Evolutionary conservation across 2,113 vertebrate genomes (phyloP), one percentile per base, ranked within the genome.

Genomic region (Pyrgilauda ruficollis): DNA sequence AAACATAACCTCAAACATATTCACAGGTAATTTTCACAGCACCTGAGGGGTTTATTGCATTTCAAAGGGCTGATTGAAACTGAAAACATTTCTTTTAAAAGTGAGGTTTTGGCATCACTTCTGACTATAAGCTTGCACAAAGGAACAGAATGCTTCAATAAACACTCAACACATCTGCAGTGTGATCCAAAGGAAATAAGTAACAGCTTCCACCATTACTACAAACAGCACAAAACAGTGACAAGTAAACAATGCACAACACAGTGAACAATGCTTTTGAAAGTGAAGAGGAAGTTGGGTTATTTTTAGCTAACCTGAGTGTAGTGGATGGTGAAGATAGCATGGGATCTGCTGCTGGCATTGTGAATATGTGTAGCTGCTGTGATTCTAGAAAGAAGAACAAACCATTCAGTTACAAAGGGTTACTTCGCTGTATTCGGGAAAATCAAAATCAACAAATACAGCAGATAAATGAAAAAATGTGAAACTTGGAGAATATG

Each of bases 261-360:
- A 75, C 37, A 61, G 4, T 44, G 49, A 95, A 78, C 69, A 95
- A 72, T 55, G 66, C 19, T 78, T 81, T 50, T 75, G 26, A 70
- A 63, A 58, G 6, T 31, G 19, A n/a, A 91, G 73, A 92, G 83
- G 80, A 95, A 96, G 55, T 27, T 46, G 37, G 16, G 44, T 83
- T 91, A 92, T 91, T 95, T 88, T 62, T 87, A 72, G 91, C 96
- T 73, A 95, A 99, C 99, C 98, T 99, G 99, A 33, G 99, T 99
- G 96, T 99, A 99, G 95, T 99, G 98, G 97, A 99, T 99, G 64
- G 98, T 99, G 97, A 99, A 99, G 98, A 99, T 99, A 96, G 99
- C 99, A 70, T 99, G 99, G 55, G 99, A 99, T 94, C 99, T 98
- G 97, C 99, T 99, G 98, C 99, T 99, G 95, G 99, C 98, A 41